Base-by-base conservation (phyloP, 1,140 invertebrate genomes). In the Plodia interpunctella region DNA sequence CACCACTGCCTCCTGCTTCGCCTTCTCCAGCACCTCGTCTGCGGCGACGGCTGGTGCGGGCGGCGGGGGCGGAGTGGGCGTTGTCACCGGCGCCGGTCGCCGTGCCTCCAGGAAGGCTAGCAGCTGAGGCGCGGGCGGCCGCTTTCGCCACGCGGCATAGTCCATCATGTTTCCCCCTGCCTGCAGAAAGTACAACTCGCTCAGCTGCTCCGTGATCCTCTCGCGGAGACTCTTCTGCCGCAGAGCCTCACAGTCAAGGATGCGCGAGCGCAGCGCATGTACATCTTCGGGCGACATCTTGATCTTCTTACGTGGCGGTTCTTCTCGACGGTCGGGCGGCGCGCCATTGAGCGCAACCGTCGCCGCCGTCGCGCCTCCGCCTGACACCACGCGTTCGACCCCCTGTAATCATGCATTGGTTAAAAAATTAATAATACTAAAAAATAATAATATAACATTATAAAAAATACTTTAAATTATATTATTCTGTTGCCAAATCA, bases 1-100 rank as follows among this genome's bases (percentile, higher is more conserved):
- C 30, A 99, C 96, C 88, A 96, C 95, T 11, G 97, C 97, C 91
- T 99, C 98, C 91, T 97, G 96, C 89, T 97, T 97, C 0, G 83
- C 85, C 68, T 81, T 81, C 63, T 85, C 79, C 54, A 84, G 76
- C 79, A 81, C 75, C 68, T 85, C 80, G 63, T 79, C 75, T 20
- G 70, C 67, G 18, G 68, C 38, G 91, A 84, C 67, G 18, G 68
- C 38, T 91, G 84, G 57, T 17, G 92, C 91, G 61, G 66, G 92
- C 91, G 58, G 92, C 91, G 60, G 93, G 92, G 62, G 93, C 70
- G 49, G 91, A 91, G 9, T 92, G 93, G 28, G 93, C 91, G 55
- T 93, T 90, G 20, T 93, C 92, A 65, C 93, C 90, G 20, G 92
- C 15, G 91, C 74, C 62, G 77, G 91, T 60, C 92, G 92, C 76